These are phyloP conservation scores for Eudemis profundana DNA, from an alignment of 2,888 invertebrate genomes.

Conservation along the genomic window DNA sequence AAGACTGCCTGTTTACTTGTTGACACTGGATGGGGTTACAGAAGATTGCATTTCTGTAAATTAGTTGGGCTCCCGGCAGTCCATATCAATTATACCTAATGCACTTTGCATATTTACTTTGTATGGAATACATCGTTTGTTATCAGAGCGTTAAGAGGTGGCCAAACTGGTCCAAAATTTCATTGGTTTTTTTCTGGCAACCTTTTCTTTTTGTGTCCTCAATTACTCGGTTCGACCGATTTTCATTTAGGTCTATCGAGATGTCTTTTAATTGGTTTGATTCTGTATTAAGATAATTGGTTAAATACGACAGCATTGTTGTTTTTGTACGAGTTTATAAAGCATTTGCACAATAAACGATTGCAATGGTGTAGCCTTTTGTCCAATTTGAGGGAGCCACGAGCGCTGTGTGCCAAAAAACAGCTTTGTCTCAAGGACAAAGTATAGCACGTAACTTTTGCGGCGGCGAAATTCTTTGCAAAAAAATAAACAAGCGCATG, in stretches of 20 bases:
- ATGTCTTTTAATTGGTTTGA: neutral
- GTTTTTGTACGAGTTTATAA: neutral
- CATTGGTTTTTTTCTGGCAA: neutral
- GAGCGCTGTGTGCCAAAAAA: constrained; percentile 35
- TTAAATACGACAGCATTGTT: neutral
- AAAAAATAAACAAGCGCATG: constrained; percentile 35
- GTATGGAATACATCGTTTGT: neutral
- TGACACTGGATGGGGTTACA: no score
- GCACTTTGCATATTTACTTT: neutral
- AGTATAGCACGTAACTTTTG: constrained; percentile 28
- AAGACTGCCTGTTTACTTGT: no score
- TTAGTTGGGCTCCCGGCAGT: no score
- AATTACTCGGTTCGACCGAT: constrained; percentile 1
- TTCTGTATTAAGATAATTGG: neutral
- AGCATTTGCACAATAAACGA: neutral
- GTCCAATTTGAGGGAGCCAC: neutral
- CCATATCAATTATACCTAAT: neutral
- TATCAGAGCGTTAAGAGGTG: neutral
- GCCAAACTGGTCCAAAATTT: constrained; percentile 1
- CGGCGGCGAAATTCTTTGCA: constrained; percentile 30
- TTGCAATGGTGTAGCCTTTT: neutral
- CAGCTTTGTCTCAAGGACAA: constrained; percentile 41
- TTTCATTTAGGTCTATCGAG: neutral
- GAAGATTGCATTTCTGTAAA: no score
- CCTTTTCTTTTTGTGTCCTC: neutral